A percentile compares a stretch with the other conserved stretches of the same genome.
These are phyloP conservation scores for Patella pellucida DNA, from an alignment of 2,888 invertebrate species.

Conservation along the genomic window DNA sequence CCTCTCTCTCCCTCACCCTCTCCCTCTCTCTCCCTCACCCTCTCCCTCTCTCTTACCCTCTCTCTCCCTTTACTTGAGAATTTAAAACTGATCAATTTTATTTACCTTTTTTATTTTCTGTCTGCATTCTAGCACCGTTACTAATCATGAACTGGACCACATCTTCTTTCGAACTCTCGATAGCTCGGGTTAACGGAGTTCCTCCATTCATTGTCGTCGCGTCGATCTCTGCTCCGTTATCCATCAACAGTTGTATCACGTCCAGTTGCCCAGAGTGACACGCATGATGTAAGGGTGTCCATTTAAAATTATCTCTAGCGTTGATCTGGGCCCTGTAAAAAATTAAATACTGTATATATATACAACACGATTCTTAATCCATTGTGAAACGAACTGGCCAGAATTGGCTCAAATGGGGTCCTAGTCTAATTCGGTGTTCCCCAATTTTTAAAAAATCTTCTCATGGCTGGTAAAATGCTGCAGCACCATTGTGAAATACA, in stretches of 20 bases:
- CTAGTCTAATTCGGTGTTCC: too few relatives aligned
- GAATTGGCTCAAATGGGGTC: too few relatives aligned
- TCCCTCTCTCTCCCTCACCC: too few relatives aligned
- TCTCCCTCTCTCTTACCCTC: too few relatives aligned
- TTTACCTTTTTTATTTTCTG: slow-evolving; percentile 69
- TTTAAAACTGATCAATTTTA: too few relatives aligned
- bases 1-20: too few relatives aligned
- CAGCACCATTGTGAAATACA: too few relatives aligned
- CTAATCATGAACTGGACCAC: slow-evolving; percentile 68
- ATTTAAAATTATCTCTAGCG: slow-evolving; percentile 70
- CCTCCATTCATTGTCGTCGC: slow-evolving; percentile 68
- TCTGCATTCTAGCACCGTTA: slow-evolving; percentile 67
- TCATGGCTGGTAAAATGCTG: too few relatives aligned
- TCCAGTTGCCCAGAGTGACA: slow-evolving; percentile 70
- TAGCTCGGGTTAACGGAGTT: slow-evolving; percentile 70
- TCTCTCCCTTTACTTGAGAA: too few relatives aligned
- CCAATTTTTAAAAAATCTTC: too few relatives aligned
- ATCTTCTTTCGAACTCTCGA: slow-evolving; percentile 67
- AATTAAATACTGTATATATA: background rate
- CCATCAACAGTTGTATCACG: slow-evolving; percentile 66
- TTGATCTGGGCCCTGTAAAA: slow-evolving; percentile 66
- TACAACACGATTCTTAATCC: too few relatives aligned
- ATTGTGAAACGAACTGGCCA: background rate
- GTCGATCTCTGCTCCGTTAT: slow-evolving; percentile 68
- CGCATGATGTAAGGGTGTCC: slow-evolving; percentile 72